A percentile compares a stretch with the other conserved stretches of the same genome.
Conservation (phyloP, 2,888 invertebrate genomes). For the Lasioglossum lativentre region DNA sequence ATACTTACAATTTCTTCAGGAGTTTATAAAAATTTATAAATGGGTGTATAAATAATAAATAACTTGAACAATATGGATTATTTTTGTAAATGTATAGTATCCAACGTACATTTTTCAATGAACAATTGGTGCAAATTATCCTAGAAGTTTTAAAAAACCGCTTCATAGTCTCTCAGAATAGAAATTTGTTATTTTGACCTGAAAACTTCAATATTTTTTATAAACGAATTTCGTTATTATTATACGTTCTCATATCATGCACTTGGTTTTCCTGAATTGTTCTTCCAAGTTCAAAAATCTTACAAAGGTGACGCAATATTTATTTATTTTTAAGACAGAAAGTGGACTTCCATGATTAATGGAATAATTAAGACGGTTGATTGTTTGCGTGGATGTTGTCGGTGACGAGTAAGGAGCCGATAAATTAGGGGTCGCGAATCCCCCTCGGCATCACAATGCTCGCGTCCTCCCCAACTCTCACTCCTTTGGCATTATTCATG, state of each 20-base stretch:
- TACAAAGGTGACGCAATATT: too few relatives aligned
- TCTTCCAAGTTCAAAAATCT: not conserved
- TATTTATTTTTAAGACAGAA: not conserved
- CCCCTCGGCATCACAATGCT: slow-evolving; percentile 14
- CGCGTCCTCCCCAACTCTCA: slow-evolving; percentile 8
- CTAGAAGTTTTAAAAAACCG: not conserved
- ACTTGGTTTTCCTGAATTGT: not conserved
- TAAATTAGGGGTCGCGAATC: slow-evolving; percentile 22
- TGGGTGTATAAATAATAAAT: not conserved
- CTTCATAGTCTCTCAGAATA: not conserved
- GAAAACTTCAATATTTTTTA: too few relatives aligned
- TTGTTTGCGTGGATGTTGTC: not conserved
- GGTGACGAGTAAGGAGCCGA: slow-evolving; percentile 14
- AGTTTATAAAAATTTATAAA: too few relatives aligned
- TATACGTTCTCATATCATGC: not conserved
- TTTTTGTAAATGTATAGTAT: not conserved
- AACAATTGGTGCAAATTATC: not conserved
- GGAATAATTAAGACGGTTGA: not conserved
- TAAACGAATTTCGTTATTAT: too few relatives aligned
- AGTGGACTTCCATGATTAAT: not conserved
- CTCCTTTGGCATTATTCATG: slow-evolving; percentile 26
- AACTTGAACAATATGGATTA: not conserved
- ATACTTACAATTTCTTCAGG: not conserved
- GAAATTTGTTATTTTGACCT: not conserved
- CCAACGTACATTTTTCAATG: not conserved